Percentiles rank a stretch among this genome's conserved stretches.
Conservation (phyloP, 2,888 invertebrate genomes). For the Athrips mouffetella region DNA sequence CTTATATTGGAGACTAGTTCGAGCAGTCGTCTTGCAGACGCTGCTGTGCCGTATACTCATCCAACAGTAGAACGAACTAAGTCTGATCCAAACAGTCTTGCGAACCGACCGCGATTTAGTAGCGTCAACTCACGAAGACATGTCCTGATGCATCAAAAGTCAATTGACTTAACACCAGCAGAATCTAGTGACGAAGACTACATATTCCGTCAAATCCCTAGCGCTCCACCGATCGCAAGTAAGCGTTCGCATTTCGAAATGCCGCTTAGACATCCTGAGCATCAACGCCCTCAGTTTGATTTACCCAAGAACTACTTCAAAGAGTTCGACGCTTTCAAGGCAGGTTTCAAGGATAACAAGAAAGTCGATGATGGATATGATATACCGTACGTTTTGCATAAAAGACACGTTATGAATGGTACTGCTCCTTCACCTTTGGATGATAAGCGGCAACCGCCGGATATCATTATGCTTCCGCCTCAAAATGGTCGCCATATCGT, state of each 20-base stretch:
- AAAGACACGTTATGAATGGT: constrained; percentile 91
- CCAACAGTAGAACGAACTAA: constrained; percentile 90
- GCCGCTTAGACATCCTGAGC: constrained; percentile 64
- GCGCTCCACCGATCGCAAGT: constrained; percentile 84
- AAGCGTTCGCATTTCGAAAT: constrained; percentile 84
- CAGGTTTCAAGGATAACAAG: constrained; percentile 71
- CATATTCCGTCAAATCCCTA: constrained; percentile 85
- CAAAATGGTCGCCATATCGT: constrained; percentile 69
- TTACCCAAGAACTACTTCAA: constrained; percentile 85
- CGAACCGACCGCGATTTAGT: constrained; percentile 84
- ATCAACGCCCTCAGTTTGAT: constrained; percentile 83
- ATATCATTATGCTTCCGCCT: constrained; percentile 67
- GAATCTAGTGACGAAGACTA: constrained; percentile 92
- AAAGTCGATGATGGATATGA: constrained; percentile 81
- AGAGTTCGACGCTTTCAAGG: constrained; percentile 80
- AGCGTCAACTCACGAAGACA: constrained; percentile 86
- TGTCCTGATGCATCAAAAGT: constrained; percentile 90
- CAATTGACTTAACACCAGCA: constrained; percentile 89
- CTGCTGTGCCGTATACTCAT: constrained; percentile 79
- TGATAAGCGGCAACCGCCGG: constrained; percentile 63
- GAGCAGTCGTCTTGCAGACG: constrained; percentile 71
- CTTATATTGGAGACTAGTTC: constrained; percentile 75
- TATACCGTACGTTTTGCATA: constrained; percentile 91
- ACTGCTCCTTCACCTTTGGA: constrained; percentile 82
- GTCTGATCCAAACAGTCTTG: constrained; percentile 89